These are phyloP conservation scores for Peromyscus eremicus DNA, from an alignment of 2,797 vertebrate genomes.

Conservation along the genomic window DNA sequence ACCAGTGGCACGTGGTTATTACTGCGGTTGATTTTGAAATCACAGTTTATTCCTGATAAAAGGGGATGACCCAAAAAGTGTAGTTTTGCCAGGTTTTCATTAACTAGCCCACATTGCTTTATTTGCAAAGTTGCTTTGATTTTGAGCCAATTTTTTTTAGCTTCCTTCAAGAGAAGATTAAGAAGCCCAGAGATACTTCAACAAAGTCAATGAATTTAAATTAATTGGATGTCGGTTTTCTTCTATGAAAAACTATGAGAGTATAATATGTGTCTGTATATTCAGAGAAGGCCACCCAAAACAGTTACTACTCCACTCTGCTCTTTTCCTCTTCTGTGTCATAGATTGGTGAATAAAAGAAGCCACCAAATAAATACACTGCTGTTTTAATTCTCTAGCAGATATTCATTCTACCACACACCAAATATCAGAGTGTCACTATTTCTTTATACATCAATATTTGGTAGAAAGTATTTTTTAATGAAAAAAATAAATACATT, in stretches of 20 bases:
- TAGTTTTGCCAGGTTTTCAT: conserved; percentile 40
- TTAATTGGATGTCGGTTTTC: conserved; percentile 59
- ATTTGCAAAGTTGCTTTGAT: conserved; percentile 57
- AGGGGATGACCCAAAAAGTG: neutral
- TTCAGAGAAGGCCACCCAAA: conserved; percentile 6
- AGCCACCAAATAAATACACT: neutral
- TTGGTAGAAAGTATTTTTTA: conserved; percentile 7
- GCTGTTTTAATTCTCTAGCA: neutral
- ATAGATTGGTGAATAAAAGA: neutral
- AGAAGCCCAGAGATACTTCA: conserved; percentile 60
- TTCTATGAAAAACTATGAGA: conserved; percentile 58
- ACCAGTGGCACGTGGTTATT: neutral
- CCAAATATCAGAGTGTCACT: neutral
- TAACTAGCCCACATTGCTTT: conserved; percentile 16
- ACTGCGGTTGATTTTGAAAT: conserved; percentile 24
- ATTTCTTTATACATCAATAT: neutral
- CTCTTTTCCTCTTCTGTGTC: neutral
- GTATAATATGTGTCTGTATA: conserved; percentile 19
- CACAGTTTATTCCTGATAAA: conserved; percentile 24
- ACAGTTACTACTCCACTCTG: neutral
- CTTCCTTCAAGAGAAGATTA: conserved; percentile 44
- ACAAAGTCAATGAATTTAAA: conserved; percentile 68
- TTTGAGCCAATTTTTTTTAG: conserved; percentile 48
- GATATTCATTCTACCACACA: neutral
- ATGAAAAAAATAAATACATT: neutral